phyloP scores from a whole-genome alignment of 2,113 vertebrate genomes.

The Spilogale gracilis region DNA sequence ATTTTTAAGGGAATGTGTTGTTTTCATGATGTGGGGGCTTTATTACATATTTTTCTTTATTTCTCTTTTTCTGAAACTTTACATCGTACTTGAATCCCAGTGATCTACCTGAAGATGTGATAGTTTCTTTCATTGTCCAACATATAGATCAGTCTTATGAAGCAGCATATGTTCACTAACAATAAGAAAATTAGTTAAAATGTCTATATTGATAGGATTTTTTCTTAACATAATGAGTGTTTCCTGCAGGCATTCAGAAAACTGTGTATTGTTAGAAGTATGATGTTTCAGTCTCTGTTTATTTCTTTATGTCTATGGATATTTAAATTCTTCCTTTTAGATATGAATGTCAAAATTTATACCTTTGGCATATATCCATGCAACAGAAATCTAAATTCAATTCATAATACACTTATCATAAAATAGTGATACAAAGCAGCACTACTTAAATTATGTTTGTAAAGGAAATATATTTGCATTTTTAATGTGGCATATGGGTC shows the following conservation, averaged over 20 bases:
- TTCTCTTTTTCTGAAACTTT: neutral
- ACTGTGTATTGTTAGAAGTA: neutral
- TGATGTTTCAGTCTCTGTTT: neutral
- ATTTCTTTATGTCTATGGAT: neutral
- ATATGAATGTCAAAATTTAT: neutral
- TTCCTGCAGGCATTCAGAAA: neutral
- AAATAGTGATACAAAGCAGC: neutral
- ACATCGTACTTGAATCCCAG: rapidly evolving
- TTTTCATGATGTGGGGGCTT: neutral
- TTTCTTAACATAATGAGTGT: neutral
- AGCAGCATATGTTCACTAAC: neutral
- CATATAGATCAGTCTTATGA: neutral
- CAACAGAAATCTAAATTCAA: neutral
- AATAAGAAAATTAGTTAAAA: neutral
- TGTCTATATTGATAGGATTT: neutral
- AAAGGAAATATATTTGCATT: neutral
- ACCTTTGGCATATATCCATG: neutral
- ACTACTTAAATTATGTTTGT: neutral
- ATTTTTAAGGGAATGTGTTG: neutral
- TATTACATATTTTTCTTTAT: neutral
- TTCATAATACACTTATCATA: neutral
- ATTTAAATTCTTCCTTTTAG: neutral
- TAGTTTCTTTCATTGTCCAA: neutral
- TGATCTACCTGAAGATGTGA: neutral
- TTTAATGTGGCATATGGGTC: neutral